These are phyloP conservation scores for Chrysotoxum bicinctum DNA, from an alignment of 2,888 invertebrate species.

Conservation along the genomic window DNA sequence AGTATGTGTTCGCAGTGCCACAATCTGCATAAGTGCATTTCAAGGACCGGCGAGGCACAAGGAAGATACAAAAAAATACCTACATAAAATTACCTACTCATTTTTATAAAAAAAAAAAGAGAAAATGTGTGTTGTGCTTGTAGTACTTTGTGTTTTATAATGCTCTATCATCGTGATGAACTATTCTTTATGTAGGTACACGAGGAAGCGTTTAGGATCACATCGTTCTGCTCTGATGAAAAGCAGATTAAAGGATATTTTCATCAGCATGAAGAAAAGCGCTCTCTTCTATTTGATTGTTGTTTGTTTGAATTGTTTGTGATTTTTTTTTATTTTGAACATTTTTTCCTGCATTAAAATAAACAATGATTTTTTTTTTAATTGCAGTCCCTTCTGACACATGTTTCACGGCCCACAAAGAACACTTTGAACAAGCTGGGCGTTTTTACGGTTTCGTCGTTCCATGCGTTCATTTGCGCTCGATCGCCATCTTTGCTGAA, in stretches of 20 bases:
- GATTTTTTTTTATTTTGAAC: not conserved
- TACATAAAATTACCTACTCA: constrained; percentile 55
- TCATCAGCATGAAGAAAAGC: constrained; percentile 40
- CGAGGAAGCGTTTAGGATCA: constrained; percentile 63
- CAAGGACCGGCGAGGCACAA: constrained; percentile 58
- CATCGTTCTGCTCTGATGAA: constrained; percentile 39
- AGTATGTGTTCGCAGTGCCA: constrained; percentile 47
- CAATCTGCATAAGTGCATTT: constrained; percentile 70
- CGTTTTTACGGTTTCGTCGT: constrained; percentile 98
- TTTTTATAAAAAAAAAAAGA: constrained; percentile 28
- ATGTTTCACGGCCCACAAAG: constrained; percentile 97
- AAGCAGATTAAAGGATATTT: constrained; percentile 48
- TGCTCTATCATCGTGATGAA: constrained; percentile 50
- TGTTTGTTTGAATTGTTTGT: constrained; percentile 46
- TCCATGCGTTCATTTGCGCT: constrained; percentile 98
- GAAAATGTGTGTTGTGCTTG: constrained; percentile 14
- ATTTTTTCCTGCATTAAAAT: constrained; percentile 26
- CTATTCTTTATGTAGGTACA: constrained; percentile 51
- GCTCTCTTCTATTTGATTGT: constrained; percentile 50
- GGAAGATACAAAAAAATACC: constrained; percentile 6
- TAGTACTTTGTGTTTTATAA: constrained; percentile 21
- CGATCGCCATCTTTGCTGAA: constrained; percentile 96
- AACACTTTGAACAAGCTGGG: constrained; percentile 96
- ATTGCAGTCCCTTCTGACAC: constrained; percentile 94
- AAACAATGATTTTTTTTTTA: constrained; percentile 74